Conservation (phyloP, 2,113 vertebrate genomes). For the Sinocyclocheilus anshuiensis region DNA sequence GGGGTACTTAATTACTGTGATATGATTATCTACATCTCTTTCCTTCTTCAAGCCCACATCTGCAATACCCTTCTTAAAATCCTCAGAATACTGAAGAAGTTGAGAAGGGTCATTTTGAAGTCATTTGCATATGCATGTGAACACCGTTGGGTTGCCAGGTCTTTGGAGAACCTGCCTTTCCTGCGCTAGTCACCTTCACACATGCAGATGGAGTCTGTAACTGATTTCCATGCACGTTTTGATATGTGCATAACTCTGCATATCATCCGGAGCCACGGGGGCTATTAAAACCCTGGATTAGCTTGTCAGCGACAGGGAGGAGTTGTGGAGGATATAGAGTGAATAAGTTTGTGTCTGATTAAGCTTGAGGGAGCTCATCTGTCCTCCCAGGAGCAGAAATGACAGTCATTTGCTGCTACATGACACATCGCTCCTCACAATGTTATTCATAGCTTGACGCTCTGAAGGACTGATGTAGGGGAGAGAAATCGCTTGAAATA, state of each 20-base stretch:
- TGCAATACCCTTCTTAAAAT: constrained; percentile 54
- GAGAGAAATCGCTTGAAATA: constrained; percentile 30
- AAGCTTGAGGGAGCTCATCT: constrained; percentile 52
- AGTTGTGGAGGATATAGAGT: constrained; percentile 16
- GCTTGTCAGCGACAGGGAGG: constrained; percentile 53
- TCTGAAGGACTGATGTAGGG: constrained; percentile 35
- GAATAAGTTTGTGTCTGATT: constrained; percentile 51
- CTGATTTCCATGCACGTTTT: constrained; percentile 70
- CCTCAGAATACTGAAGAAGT: constrained; percentile 54
- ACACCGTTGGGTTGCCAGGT: constrained; percentile 33
- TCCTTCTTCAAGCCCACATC: constrained; percentile 39
- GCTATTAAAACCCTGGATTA: constrained; percentile 62
- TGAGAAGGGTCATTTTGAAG: constrained; percentile 58
- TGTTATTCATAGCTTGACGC: constrained; percentile 50
- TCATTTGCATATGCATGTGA: constrained; percentile 62
- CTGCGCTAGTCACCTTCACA: constrained; percentile 49
- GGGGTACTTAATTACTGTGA: background rate
- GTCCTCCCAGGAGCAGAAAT: constrained; percentile 45
- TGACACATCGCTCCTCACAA: constrained; percentile 51
- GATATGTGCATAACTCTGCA: constrained; percentile 78
- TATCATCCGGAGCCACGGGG: constrained; percentile 61
- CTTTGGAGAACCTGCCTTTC: constrained; percentile 28
- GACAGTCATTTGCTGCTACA: constrained; percentile 53
- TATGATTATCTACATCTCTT: background rate
- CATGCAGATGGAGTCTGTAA: constrained; percentile 58